Base-by-base conservation (phyloP, 1,140 invertebrate genomes). In the Dendrolimus punctatus region DNA sequence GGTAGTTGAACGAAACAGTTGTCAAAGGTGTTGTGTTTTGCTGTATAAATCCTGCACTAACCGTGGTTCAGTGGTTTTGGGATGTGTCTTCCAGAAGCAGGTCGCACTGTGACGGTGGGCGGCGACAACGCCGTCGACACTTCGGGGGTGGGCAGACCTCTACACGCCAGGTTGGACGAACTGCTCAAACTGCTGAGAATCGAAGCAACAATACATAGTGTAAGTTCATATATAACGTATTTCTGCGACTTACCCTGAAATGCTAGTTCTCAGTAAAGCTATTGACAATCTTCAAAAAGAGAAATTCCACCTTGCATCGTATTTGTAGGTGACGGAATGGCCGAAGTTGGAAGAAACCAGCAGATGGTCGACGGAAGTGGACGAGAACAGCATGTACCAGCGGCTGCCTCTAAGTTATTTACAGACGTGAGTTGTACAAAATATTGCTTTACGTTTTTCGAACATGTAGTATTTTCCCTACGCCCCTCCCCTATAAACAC, bases 111-210 rank as follows among this genome's bases (percentile, higher is more conserved):
- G 46, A 60, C 60, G 8, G 52, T 57, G 39, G 64, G 60, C 41
- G 56, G 37, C 41, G 43, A 4, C 2, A 23, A 23, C 50, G 7
- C 55, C 51, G 39, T 42, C 53, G 46, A 53, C 7, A 66, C 73
- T 41, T 36, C 68, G 6, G 59, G 56, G 4, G 57, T 69, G 5
- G 68, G 60, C 5, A 56, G 73, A 0, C 77, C 81, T 1, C 63
- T 76, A 1, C 57, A 66, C 7, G 64, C 75, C 49, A 51, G 82
- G 2, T 64, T 87, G 1, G 66, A 76, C 0, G 66, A 83, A 40
- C 67, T 87, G 7, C 68, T 87, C 38, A 79, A 79, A 40, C 39
- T 85, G 52, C 59, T 87, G 4, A 55, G 83, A 8, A 87, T 87
- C 23, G 71, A 72, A 51, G 85, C 83, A 7, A 70, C 73, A 3